Percentiles rank a stretch among this genome's conserved stretches.
Evolutionary conservation across 1,140 invertebrate genomes (phyloP).

Genomic region (Drosophila rufa): DNA sequence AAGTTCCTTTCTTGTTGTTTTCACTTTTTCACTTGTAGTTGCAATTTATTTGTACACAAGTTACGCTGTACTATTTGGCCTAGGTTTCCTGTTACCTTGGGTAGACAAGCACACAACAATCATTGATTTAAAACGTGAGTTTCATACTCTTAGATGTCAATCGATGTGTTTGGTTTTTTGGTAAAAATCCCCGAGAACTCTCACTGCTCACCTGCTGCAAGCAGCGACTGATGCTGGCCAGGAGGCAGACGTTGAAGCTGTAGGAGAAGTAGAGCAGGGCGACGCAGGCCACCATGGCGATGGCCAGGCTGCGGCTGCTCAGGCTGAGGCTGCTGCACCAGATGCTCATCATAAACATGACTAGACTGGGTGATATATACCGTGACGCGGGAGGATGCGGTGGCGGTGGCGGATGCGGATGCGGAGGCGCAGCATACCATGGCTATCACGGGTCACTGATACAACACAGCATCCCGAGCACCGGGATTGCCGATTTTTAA

Average conservation of each 20-base stretch:
- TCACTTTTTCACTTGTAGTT: no score
- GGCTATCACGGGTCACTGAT: constrained; percentile 1
- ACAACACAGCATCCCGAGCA: constrained; percentile 7
- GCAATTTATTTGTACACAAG: no score
- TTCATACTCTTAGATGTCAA: neutral
- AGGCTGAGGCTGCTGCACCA: constrained; percentile 79
- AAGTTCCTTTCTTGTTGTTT: no score
- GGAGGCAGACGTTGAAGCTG: constrained; percentile 87
- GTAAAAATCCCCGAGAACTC: neutral
- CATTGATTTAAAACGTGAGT: neutral
- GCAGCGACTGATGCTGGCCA: constrained; percentile 85
- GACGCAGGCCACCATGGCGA: constrained; percentile 82
- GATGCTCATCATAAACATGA: constrained; percentile 73
- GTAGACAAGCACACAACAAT: neutral
- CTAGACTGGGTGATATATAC: neutral
- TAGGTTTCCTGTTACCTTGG: no score
- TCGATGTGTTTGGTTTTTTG: constrained; percentile 5
- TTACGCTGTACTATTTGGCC: no score
- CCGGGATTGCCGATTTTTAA: constrained; percentile 14
- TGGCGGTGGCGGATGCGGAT: neutral
- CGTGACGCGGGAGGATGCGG: constrained; percentile 3
- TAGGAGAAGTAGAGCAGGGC: constrained; percentile 86
- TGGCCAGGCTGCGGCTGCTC: constrained; percentile 83
- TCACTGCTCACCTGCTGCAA: constrained; percentile 85
- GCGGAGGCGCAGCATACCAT: constrained; percentile 11